Evolutionary conservation across 1,140 invertebrate genomes (phyloP).

Genomic region (Stratiolaelaps scimitus): DNA sequence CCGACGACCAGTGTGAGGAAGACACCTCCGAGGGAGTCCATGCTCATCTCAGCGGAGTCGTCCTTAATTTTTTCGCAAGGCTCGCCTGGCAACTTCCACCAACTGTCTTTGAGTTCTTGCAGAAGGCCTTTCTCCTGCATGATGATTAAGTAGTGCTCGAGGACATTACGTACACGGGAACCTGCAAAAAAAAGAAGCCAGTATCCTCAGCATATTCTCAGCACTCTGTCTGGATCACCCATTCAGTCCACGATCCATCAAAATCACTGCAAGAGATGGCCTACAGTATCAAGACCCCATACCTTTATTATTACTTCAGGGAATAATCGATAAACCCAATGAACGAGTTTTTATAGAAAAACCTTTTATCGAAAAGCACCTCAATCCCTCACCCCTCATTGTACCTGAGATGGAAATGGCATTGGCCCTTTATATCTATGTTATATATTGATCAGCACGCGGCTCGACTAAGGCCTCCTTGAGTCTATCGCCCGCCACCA

Average conservation of each 20-base stretch:
- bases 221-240: too few species aligned
- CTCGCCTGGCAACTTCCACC: slow-evolving; percentile 41
- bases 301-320: too few species aligned
- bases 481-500: too few species aligned
- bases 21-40: slow-evolving; percentile 39
- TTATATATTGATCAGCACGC: too few species aligned
- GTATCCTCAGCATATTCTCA: slow-evolving; percentile 32
- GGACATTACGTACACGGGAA: slow-evolving; percentile 41
- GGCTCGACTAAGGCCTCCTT: too few species aligned
- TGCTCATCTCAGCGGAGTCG: slow-evolving; percentile 30
- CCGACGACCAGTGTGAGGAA: slow-evolving; percentile 44
- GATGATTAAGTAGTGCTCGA: slow-evolving; percentile 37
- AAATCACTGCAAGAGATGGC: background rate
- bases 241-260: background rate
- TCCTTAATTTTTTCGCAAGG: slow-evolving; percentile 39
- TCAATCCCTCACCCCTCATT: too few species aligned
- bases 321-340: too few species aligned
- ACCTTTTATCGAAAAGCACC: too few species aligned
- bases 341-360: too few species aligned
- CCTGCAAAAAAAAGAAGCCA: slow-evolving; percentile 35
- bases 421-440: too few species aligned
- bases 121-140: slow-evolving; percentile 43
- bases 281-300: background rate
- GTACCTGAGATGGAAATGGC: too few species aligned
- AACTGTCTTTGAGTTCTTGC: slow-evolving; percentile 40